Conservation (phyloP, 2,797 vertebrate species). For the Momotus momota region DNA sequence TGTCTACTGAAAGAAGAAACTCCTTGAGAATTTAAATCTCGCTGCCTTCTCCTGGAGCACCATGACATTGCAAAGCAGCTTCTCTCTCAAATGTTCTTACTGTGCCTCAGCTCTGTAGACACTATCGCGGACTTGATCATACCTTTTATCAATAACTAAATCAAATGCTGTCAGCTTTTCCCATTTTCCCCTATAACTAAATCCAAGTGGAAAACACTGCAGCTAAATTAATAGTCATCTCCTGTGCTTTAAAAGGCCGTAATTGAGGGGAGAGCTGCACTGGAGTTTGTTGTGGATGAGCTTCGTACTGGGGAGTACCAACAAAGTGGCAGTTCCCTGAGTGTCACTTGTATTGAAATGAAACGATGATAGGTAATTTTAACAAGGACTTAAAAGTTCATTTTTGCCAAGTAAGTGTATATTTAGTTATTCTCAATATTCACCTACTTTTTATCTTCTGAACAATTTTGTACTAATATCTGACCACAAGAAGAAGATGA, state of each 20-base stretch:
- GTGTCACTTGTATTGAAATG: background rate
- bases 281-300: background rate
- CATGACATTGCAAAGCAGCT: background rate
- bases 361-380: background rate
- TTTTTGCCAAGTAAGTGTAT: background rate
- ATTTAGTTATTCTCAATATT: background rate
- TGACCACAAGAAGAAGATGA: background rate
- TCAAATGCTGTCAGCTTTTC: background rate
- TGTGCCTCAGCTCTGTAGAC: background rate
- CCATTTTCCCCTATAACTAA: background rate
- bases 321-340: background rate
- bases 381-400: background rate
- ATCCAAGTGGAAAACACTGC: background rate
- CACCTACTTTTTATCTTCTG: background rate
- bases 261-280: background rate
- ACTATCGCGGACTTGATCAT: background rate
- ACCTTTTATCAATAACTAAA: background rate
- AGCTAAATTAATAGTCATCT: background rate
- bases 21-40: background rate
- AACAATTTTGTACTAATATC: background rate
- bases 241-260: background rate
- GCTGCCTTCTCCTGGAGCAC: background rate
- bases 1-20: background rate
- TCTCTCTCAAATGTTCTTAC: background rate
- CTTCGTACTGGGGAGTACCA: background rate